phyloP scores from a whole-genome alignment of 2,888 invertebrate species.

The Dichetophora obliterata region DNA sequence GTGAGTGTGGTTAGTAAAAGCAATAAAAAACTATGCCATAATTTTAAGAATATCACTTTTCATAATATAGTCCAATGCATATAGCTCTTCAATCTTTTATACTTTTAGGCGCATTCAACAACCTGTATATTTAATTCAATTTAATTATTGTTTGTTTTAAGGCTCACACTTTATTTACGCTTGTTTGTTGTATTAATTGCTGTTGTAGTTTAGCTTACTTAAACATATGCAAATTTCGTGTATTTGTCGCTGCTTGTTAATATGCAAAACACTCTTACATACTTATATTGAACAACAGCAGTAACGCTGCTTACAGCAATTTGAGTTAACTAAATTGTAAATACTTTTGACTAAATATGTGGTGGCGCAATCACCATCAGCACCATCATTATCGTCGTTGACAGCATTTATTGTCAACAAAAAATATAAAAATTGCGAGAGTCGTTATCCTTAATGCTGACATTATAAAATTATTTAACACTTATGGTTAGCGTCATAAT shows the following conservation, averaged over 20 bases:
- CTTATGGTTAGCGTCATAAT: not conserved
- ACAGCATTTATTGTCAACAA: conserved; percentile 6
- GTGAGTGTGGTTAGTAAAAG: not conserved
- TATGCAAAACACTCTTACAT: conserved; percentile 10
- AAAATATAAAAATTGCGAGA: not conserved
- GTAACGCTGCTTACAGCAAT: not conserved
- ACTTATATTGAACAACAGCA: conserved; percentile 3
- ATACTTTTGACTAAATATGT: conserved; percentile 13
- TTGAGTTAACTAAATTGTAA: conserved; percentile 13
- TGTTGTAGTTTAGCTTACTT: not conserved
- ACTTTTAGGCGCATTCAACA: not conserved
- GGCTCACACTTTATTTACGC: not conserved
- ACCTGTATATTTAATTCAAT: conserved; percentile 20
- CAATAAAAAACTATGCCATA: not conserved
- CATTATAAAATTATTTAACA: not conserved
- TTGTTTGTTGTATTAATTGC: not conserved
- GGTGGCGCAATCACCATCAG: not conserved
- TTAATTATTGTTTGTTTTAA: conserved; percentile 9
- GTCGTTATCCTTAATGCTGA: not conserved
- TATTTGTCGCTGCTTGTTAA: conserved; percentile 13
- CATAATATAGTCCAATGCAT: too few relatives aligned
- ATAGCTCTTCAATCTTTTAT: not conserved
- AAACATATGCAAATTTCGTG: conserved; percentile 5
- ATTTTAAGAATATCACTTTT: not conserved
- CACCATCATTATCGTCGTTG: not conserved